A percentile compares a stretch with the other conserved stretches of the same genome.
Conservation (phyloP, 2,113 vertebrate genomes). For the Paracanthobrama guichenoti region DNA sequence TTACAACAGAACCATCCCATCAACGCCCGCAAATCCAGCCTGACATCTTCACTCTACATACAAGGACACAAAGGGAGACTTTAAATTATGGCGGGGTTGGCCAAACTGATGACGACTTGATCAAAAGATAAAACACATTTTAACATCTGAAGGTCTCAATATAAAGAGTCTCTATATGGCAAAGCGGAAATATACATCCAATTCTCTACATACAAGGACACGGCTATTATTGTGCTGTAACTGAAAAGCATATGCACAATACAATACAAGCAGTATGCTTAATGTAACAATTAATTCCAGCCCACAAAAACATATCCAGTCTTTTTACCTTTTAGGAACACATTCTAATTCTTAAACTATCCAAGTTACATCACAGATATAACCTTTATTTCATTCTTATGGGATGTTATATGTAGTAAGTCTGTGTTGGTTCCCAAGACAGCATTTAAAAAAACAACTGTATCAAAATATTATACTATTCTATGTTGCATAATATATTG, state of each 20-base stretch:
- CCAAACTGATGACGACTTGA: slow-evolving; percentile 21
- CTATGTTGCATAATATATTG: too few relatives aligned
- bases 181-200: neutral
- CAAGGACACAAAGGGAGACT: neutral
- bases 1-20: slow-evolving; percentile 23
- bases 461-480: neutral
- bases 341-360: neutral
- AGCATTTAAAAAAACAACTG: neutral
- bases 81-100: neutral
- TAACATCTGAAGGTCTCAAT: neutral
- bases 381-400: neutral
- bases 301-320: too few relatives aligned
- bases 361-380: neutral
- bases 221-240: neutral
- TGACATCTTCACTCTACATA: slow-evolving; percentile 27
- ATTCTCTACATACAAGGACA: neutral
- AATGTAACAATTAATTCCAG: neutral
- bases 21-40: slow-evolving; percentile 35
- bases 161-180: neutral
- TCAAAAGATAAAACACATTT: slow-evolving; percentile 13
- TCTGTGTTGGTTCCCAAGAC: neutral
- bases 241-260: neutral
- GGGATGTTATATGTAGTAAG: neutral
- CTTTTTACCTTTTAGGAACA: too few relatives aligned
- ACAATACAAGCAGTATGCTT: neutral